Percentiles rank a stretch among this genome's conserved stretches.
These are phyloP conservation scores for Solenodon paradoxus DNA, from an alignment of 2,113 vertebrate genomes.

Conservation along the genomic window DNA sequence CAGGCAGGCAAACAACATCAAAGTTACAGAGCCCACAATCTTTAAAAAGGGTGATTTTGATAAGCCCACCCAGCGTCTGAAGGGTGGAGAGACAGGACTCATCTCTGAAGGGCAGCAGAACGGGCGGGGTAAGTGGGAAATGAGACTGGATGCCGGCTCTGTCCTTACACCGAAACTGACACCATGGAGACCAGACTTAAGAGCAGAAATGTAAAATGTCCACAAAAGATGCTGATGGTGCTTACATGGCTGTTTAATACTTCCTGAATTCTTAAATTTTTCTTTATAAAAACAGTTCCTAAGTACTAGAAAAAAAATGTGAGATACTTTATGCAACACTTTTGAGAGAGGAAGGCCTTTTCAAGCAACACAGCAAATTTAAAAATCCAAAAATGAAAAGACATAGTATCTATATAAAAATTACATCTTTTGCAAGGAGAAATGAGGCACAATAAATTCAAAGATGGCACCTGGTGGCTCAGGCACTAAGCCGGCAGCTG, in stretches of 20 bases:
- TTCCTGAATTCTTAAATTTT: constrained; percentile 1
- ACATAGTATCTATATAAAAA: background rate
- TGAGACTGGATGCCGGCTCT: background rate
- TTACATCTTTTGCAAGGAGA: background rate
- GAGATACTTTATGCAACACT: background rate
- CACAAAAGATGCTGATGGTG: background rate
- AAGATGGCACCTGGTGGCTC: too few species aligned
- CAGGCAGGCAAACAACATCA: too few species aligned
- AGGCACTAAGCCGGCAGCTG: too few species aligned
- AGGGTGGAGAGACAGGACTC: too few species aligned
- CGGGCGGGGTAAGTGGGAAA: background rate
- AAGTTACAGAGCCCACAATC: too few species aligned
- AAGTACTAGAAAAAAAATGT: background rate
- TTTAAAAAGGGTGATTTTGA: too few species aligned
- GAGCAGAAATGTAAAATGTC: background rate
- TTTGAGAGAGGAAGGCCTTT: background rate
- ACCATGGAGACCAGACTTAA: background rate
- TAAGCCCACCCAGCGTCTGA: too few species aligned
- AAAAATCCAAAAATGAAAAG: background rate
- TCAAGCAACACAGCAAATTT: constrained; percentile 17
- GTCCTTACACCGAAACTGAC: background rate
- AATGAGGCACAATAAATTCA: background rate
- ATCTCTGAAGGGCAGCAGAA: too few species aligned
- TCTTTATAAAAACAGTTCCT: background rate
- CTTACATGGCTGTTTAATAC: background rate